Base-by-base conservation (phyloP, 2,888 invertebrate species). In the Orthonychiurus folsomi region DNA sequence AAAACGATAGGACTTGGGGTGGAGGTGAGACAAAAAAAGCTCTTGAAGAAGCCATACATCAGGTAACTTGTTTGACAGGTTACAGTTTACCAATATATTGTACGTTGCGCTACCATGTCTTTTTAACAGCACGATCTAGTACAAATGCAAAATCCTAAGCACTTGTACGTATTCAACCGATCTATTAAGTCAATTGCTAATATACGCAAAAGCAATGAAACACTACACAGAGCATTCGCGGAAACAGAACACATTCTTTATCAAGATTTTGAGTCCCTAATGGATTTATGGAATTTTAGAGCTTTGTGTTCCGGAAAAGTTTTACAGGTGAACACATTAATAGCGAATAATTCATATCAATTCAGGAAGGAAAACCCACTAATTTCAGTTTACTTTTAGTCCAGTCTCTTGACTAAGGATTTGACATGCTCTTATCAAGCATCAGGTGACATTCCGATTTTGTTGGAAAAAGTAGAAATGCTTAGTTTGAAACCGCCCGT, bases 231-330 rank as follows among this genome's bases (percentile, higher is more conserved):
- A 50, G 20, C 37, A 37, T 37, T 37, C 15, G 37, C 37, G 37
- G 37, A 37, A 9, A 37, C 37, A 37, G 50, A 56, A 20, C 56
- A 59, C 28, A 50, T 52, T 48, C 56, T 70, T 1, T 65, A 66
- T 59, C 50, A 64, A 37, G 61, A 69, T 24, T 69, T 74, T 21
- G 74, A 75, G 25, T 72, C 73, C 25, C 58, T 68, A n/a, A 60
- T 56, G 53, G 73, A 73, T 61, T 61, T 71, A 20, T 67, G 63
- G 18, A 75, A 75, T 66, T 77, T 76, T 67, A 74, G 74, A 25
- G 74, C 75, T 1, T 65, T 77, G 0, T 77, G 77, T 56, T 64
- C 75, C 15, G 77, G 76, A 21, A 74, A 75, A 63, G 66, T 67
- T 48, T 67, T 66, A 18, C 58, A 57, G 61, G 66, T 66, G 23